Evolutionary conservation across 2,113 vertebrate species (phyloP).

Genomic region (Emydocephalus ijimae): DNA sequence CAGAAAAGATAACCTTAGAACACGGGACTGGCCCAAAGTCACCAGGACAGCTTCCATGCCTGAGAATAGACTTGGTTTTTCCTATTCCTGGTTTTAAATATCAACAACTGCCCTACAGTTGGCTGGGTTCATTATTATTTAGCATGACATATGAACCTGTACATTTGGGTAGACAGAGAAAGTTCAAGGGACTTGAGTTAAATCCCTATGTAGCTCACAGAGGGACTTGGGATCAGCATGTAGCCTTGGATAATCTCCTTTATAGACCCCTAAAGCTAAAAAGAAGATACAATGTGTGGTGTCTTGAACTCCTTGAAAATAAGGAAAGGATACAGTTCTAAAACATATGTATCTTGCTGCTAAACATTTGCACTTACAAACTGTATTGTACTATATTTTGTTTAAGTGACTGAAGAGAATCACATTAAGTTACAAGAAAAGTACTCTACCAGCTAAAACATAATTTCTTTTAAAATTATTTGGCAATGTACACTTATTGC

Average conservation of each 20-base stretch:
- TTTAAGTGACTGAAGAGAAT: slow-evolving; percentile 21
- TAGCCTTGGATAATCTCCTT: neutral
- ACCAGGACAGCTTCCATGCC: neutral
- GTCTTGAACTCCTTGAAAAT: neutral
- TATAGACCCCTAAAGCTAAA: neutral
- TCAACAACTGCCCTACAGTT: neutral
- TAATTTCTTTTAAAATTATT: neutral
- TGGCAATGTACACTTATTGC: slow-evolving; percentile 2
- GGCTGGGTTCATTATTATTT: neutral
- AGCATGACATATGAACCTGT: neutral
- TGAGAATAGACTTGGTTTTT: neutral
- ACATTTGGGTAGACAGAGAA: neutral
- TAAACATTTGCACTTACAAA: neutral
- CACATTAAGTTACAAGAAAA: neutral
- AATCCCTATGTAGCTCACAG: neutral
- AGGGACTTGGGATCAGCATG: neutral
- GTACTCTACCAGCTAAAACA: neutral
- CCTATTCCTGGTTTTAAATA: neutral
- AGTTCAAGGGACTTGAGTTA: neutral
- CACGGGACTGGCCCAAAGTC: neutral
- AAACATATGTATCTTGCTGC: neutral
- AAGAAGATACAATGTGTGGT: neutral
- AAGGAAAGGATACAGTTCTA: neutral
- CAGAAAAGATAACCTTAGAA: neutral
- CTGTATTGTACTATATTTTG: neutral